Percentiles rank a stretch among this genome's conserved stretches.
These are phyloP conservation scores for Yponomeuta evonymella DNA, from an alignment of 2,888 invertebrate genomes.

Conservation along the genomic window DNA sequence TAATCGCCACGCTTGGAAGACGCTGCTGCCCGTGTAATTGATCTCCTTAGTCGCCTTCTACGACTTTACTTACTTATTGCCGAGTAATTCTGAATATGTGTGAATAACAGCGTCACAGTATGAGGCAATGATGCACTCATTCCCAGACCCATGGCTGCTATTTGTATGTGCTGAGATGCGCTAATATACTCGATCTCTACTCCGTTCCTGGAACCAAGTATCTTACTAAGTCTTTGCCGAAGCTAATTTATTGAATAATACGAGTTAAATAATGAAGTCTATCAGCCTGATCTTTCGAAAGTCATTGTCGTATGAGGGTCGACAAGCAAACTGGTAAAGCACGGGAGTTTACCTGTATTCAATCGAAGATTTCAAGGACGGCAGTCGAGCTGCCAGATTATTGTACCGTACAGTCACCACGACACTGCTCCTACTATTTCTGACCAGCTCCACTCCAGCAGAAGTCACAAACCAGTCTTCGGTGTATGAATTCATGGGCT, in stretches of 20 bases:
- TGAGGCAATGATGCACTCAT: conserved; percentile 55
- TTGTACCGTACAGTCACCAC: conserved; percentile 77
- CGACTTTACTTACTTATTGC: conserved; percentile 47
- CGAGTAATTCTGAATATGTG: conserved; percentile 58
- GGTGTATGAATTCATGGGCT: conserved; percentile 28
- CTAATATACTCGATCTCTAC: conserved; percentile 81
- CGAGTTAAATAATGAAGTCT: too few species aligned
- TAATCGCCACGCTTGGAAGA: too few species aligned
- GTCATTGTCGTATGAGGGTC: too few species aligned
- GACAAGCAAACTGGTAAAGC: too few species aligned
- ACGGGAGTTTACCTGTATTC: conserved; percentile 75
- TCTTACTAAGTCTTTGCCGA: not conserved
- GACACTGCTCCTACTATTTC: conserved; percentile 45
- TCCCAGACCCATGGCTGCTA: conserved; percentile 42
- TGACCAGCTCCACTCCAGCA: conserved; percentile 52
- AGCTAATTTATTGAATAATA: too few species aligned
- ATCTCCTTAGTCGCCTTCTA: too few species aligned
- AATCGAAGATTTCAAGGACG: conserved; percentile 75
- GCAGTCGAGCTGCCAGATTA: conserved; percentile 78
- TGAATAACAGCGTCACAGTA: conserved; percentile 52
- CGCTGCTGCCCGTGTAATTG: too few species aligned
- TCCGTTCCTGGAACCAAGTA: conserved; percentile 69
- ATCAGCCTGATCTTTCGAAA: too few species aligned
- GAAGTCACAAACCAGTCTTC: conserved; percentile 58
- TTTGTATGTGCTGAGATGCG: conserved; percentile 74